Base-by-base conservation (phyloP, 2,888 invertebrate species). In the Xestia xanthographa region DNA sequence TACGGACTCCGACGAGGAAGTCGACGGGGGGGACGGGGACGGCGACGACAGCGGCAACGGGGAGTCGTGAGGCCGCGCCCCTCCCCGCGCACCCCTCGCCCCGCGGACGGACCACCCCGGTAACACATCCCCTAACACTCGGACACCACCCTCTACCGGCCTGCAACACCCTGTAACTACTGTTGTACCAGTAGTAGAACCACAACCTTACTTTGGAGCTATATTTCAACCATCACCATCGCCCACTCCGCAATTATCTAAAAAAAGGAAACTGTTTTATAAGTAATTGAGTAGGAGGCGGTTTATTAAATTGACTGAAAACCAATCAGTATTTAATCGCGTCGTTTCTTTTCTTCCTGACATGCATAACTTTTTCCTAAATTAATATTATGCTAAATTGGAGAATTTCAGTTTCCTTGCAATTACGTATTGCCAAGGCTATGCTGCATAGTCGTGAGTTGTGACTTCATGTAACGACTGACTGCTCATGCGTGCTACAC, bases 41-140 rank as follows among this genome's bases (percentile, higher is more conserved):
- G 98, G 98, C 75, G 98, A 98, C 93, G 98, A 99, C 95, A 98
- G 98, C 95, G 99, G 98, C 87, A 99, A 99, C 95, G 99, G 98
- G 85, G 99, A 99, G 97, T 98, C 98, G 97, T 98, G 98, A 98
- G 97, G 96, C 89, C 85, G 88, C 90, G 90, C 90, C 90, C 85
- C 77, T 20, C 74, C 8, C 76, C 50, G 66, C 63, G 68, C 43
- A 20, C 41, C 41, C 56, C 50, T 22, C 77, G 56, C 56, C 78
- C 86, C 84, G 85, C 88, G 85, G 84, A 83, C 90, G 88, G 88
- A 90, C 90, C 68, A 20, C 58, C 34, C 70, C 77, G 85, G 80
- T 83, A 85, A 85, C 66, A 68, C 65, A 20, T 29, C 56, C 38
- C 22, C 41, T 63, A 9, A 62, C 66, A 70, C 73, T 26, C 48